Base-by-base conservation (phyloP, 2,113 vertebrate species). In the Archilochus colubris region DNA sequence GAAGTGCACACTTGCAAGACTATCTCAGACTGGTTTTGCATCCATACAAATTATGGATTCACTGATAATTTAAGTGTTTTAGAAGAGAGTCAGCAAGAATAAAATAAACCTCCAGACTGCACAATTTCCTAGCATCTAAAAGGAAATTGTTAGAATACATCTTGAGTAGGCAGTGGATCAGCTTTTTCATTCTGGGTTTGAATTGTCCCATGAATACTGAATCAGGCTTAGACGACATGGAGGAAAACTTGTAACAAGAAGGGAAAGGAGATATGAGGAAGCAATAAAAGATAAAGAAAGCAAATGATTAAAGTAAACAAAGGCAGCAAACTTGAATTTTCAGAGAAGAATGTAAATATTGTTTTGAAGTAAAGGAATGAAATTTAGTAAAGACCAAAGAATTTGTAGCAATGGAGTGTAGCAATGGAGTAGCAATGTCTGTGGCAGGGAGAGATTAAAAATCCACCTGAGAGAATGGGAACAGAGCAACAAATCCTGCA, bases 61-160 rank as follows among this genome's bases (percentile, higher is more conserved):
- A 78, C 53, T 77, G 80, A 83, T 92, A 94, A 83, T 93, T 91
- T 63, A 91, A 88, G 62, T 88, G 69, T 82, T 92, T 83, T 83
- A 68, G 77, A 78, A 72, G 59, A 82, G 62, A 84, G 78, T 61
- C 54, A 8, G 43, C 69, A 88, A 84, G 80, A 93, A 81, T 48
- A 69, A 90, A 88, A 61, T 59, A 89, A 92, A 72, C 54, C n/a
- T 75, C 54, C 80, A 88, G 75, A 82, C 1, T 77, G 55, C 55
- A 83, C 18, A 22, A 0, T 91, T 88, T 95, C 76, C 67, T 77
- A 58, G 33, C 6, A 9, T 73, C 61, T 67, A 15, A 68, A 82
- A 81, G 31, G 43, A 95, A 86, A 64, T 82, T 90, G 55, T 69
- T 93, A 30, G 76, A 90, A 84, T 82, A 57, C 33, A 51, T 92